Conservation (phyloP, 2,113 vertebrate species). For the Amphiprion ocellaris region DNA sequence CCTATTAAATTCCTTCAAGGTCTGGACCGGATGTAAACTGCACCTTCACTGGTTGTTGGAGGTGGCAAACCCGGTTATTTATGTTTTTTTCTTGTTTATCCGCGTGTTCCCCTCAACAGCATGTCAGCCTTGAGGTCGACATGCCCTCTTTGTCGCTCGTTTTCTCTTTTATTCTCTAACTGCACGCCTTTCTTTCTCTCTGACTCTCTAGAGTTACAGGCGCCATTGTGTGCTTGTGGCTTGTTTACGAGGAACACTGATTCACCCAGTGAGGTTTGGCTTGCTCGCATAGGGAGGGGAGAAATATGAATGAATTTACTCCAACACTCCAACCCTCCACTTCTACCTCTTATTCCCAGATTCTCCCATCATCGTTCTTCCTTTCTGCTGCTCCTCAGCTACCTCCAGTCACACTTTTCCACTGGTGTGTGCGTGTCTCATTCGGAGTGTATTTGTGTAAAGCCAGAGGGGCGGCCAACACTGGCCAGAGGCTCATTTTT, state of each 20-base stretch:
- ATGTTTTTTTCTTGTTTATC: conserved; percentile 24
- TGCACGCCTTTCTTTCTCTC: conserved; percentile 46
- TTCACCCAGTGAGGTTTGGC: conserved; percentile 81
- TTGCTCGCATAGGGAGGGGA: conserved; percentile 25
- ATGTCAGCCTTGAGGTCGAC: conserved; percentile 35
- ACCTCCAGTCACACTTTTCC: conserved; percentile 74
- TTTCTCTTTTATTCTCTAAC: conserved; percentile 19
- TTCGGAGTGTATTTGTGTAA: conserved; percentile 70
- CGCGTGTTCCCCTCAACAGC: conserved; percentile 21
- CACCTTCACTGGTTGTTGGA: too few species aligned
- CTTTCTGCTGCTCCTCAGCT: conserved; percentile 53
- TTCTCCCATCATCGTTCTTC: conserved; percentile 65
- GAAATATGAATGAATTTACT: conserved; percentile 81
- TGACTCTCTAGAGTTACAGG: conserved; percentile 63
- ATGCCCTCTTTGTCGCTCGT: conserved; percentile 23
- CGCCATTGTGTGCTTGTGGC: conserved; percentile 81
- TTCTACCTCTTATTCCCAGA: conserved; percentile 59
- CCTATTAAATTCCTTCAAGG: too few species aligned
- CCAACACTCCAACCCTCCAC: conserved; percentile 48
- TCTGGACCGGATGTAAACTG: too few species aligned
- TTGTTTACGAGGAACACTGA: conserved; percentile 82
- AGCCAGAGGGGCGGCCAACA: conserved; percentile 65
- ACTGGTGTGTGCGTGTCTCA: conserved; percentile 67
- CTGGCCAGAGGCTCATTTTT: conserved; percentile 72
- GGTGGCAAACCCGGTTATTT: too few species aligned